Evolutionary conservation across 2,888 invertebrate genomes (phyloP).

Genomic region (Scaptomyza cyrtandrae): DNA sequence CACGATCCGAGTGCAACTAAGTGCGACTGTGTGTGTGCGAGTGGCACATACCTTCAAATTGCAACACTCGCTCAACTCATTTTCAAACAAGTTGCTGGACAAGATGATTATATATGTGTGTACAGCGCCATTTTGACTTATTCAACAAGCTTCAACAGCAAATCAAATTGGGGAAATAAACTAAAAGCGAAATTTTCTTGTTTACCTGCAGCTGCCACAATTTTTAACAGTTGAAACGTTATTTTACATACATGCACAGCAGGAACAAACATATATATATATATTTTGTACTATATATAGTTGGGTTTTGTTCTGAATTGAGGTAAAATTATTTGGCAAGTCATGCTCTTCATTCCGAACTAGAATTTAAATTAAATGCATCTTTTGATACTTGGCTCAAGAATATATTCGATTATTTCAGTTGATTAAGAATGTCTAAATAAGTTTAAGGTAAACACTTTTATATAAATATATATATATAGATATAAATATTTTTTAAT

Average conservation of each 20-base stretch:
- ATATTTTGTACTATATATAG: neutral
- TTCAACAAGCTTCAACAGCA: slow-evolving; percentile 42
- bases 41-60: slow-evolving; percentile 35
- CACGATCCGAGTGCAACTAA: neutral
- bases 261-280: neutral
- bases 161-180: slow-evolving; percentile 5
- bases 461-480: too few species aligned
- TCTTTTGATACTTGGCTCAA: too few species aligned
- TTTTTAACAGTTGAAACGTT: slow-evolving; percentile 11
- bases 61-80: slow-evolving; percentile 27
- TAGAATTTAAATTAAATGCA: too few species aligned
- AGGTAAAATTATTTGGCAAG: slow-evolving; percentile 6
- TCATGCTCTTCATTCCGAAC: neutral
- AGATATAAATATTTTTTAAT: too few species aligned
- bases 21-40: neutral
- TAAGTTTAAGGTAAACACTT: too few species aligned
- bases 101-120: slow-evolving; percentile 23
- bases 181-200: slow-evolving; percentile 27
- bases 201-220: slow-evolving; percentile 32
- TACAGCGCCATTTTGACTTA: slow-evolving; percentile 49
- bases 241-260: neutral
- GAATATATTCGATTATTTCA: too few species aligned
- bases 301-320: slow-evolving; percentile 30
- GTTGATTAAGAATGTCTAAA: neutral
- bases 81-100: slow-evolving; percentile 34